Evolutionary conservation across 2,797 vertebrate species (phyloP).

Genomic region (Lophotriccus pileatus): DNA sequence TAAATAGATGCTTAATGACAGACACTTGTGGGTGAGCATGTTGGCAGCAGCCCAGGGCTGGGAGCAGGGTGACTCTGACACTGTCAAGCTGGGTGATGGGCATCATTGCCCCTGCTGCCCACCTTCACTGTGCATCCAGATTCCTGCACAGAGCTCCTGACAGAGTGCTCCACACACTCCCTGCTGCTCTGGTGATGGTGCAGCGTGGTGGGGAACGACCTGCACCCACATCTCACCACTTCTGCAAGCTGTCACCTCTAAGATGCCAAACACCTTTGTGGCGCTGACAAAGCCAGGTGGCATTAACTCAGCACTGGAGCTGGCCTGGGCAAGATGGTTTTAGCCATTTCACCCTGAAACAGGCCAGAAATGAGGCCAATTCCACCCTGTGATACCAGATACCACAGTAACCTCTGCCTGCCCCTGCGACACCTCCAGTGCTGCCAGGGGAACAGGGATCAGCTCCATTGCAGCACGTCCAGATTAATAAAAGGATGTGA

Average conservation of each 20-base stretch:
- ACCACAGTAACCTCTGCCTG: not conserved
- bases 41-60: not conserved
- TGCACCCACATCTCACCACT: too few species aligned
- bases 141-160: not conserved
- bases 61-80: not conserved
- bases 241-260: not conserved
- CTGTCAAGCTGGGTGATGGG: not conserved
- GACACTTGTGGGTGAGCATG: not conserved
- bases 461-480: not conserved
- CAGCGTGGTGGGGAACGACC: not conserved
- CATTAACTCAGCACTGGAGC: not conserved
- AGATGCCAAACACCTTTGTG: not conserved
- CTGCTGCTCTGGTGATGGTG: fast-evolving
- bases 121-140: not conserved
- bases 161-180: not conserved
- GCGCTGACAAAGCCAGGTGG: not conserved
- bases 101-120: not conserved
- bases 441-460: not conserved
- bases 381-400: not conserved
- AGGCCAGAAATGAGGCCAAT: not conserved
- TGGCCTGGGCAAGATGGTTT: not conserved
- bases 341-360: not conserved
- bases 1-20: constrained; percentile 35
- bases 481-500: not conserved
- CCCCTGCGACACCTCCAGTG: not conserved